Evolutionary conservation across 1,140 invertebrate species (phyloP).

Genomic region (Neodiprion lecontei): DNA sequence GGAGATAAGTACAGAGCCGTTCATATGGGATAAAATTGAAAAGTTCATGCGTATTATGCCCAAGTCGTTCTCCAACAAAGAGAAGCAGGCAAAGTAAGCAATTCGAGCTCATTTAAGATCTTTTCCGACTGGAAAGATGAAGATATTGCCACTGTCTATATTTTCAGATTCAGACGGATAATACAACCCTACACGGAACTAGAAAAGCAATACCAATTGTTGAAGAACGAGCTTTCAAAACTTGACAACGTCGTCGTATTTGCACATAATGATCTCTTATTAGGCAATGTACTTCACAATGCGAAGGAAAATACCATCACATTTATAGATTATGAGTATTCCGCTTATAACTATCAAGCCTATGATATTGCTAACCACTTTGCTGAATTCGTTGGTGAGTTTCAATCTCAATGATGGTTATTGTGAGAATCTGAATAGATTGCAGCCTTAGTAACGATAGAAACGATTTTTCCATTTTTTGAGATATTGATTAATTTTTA

Average conservation of each 20-base stretch:
- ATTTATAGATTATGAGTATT: conserved; percentile 99
- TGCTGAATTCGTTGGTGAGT: conserved; percentile 92
- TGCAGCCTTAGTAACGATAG: conserved; percentile 3
- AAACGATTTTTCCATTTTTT: conserved; percentile 9
- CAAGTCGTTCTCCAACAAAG: conserved; percentile 66
- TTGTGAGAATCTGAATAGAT: conserved; percentile 26
- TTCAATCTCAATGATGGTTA: conserved; percentile 17
- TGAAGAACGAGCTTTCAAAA: conserved; percentile 72
- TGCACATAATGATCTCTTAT: conserved; percentile 96
- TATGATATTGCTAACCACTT: conserved; percentile 99
- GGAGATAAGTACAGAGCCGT: conserved; percentile 60
- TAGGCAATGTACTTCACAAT: conserved; percentile 92
- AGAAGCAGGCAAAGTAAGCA: conserved; percentile 70
- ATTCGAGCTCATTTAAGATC: background rate
- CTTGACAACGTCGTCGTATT: conserved; percentile 88
- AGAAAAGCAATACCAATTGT: conserved; percentile 70
- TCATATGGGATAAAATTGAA: conserved; percentile 77
- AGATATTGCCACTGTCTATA: conserved; percentile 26
- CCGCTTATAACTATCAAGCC: conserved; percentile 91
- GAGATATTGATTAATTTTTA: conserved; percentile 18
- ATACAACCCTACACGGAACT: conserved; percentile 73
- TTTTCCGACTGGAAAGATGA: conserved; percentile 7
- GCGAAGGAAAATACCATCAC: conserved; percentile 74
- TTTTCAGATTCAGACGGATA: conserved; percentile 72
- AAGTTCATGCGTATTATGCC: conserved; percentile 79